phyloP scores from a whole-genome alignment of 2,113 vertebrate species.

The Channa maculata region DNA sequence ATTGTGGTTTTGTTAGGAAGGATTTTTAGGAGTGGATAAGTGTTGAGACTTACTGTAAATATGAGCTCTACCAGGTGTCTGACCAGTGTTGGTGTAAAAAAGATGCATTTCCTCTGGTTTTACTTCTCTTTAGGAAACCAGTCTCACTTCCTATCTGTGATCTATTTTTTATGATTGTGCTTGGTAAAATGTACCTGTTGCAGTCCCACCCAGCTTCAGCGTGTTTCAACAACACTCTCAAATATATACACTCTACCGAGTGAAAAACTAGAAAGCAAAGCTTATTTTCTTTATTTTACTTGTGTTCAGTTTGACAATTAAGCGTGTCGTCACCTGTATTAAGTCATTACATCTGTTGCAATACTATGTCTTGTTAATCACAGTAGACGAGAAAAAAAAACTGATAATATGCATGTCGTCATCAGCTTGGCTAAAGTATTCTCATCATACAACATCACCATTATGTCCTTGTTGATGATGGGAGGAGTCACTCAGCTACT shows the following conservation, averaged over 20 bases:
- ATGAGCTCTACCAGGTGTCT: background rate
- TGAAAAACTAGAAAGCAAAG: background rate
- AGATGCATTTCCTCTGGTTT: constrained; percentile 8
- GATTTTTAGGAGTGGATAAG: constrained; percentile 1
- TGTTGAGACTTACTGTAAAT: background rate
- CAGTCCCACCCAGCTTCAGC: background rate
- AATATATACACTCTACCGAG: background rate
- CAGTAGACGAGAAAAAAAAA: too few species aligned
- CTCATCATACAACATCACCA: too few species aligned
- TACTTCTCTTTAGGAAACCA: constrained; percentile 38
- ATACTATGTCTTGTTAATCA: too few species aligned
- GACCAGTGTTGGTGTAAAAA: background rate
- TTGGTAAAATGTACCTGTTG: constrained; percentile 5
- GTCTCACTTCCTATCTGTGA: constrained; percentile 37
- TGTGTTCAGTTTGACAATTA: background rate
- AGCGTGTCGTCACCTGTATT: background rate
- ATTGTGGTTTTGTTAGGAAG: constrained; percentile 7
- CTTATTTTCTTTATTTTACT: background rate
- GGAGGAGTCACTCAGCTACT: background rate
- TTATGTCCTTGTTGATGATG: constrained; percentile 3
- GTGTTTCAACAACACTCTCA: background rate
- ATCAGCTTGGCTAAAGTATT: too few species aligned
- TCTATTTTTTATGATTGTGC: background rate
- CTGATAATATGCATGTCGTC: too few species aligned
- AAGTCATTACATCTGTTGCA: too few species aligned